These are phyloP conservation scores for Paguma larvata DNA, from an alignment of 2,797 vertebrate genomes.

Conservation along the genomic window DNA sequence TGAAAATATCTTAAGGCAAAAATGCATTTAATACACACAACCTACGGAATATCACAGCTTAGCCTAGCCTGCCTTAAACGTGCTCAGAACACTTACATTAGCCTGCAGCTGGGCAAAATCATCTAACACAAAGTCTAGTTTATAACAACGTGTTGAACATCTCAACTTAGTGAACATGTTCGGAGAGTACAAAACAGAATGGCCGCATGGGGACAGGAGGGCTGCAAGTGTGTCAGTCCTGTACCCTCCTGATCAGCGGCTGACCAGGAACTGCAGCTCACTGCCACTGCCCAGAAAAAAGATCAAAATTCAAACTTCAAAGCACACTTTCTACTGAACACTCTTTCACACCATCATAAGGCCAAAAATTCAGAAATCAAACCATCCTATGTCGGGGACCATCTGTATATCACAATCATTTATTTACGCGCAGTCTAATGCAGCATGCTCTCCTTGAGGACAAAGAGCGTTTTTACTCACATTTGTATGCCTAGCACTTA, in stretches of 20 bases:
- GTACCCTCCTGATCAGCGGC: too few relatives aligned
- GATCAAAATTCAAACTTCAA: not conserved
- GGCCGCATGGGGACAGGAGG: not conserved
- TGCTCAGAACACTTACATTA: not conserved
- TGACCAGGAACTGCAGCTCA: not conserved
- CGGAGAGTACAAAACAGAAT: not conserved
- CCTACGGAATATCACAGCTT: not conserved
- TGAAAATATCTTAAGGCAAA: not conserved
- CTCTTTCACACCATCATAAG: not conserved
- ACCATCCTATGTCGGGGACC: not conserved
- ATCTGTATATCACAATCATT: not conserved
- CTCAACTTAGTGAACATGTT: not conserved
- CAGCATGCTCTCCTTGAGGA: not conserved
- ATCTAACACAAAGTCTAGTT: not conserved
- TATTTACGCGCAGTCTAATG: not conserved
- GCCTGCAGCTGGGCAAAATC: not conserved
- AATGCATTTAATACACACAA: not conserved
- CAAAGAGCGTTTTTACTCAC: conserved; percentile 12
- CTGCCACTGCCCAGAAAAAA: not conserved
- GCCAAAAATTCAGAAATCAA: not conserved
- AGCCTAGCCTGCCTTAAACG: not conserved
- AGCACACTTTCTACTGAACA: not conserved
- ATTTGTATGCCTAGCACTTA: not conserved
- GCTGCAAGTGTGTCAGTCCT: not conserved
- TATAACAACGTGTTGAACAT: not conserved